Evolutionary conservation across 2,113 vertebrate genomes (phyloP), one percentile per base, ranked within the genome.

Genomic region (Agapornis roseicollis): DNA sequence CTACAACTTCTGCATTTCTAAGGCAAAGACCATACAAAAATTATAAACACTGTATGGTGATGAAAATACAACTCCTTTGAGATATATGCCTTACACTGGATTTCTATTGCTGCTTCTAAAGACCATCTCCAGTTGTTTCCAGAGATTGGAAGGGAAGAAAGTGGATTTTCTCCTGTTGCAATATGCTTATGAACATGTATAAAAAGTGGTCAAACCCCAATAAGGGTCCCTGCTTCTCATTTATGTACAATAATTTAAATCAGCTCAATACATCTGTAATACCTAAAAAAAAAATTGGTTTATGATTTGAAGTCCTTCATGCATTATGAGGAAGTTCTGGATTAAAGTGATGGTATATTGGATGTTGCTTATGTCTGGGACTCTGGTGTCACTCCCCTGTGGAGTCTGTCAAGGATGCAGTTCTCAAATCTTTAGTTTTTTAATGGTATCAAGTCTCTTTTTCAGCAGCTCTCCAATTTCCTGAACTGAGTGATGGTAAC

Each of bases 241-340:
- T 98, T 99, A 98, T 99, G 97, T 99, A 99, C 99, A 99, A 99
- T 99, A 98, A 99, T 98, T 98, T 99, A 99, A 94, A 97, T 98
- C 97, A 89, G 90, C 94, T 98, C 97, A 96, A 97, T 97, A 98
- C 85, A 98, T 96, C 96, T 95, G 98, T 97, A 98, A 98, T 97
- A 98, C 91, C 97, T 98, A 98, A 97, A 97, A 98, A 97, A 98
- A 98, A 97, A 98, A 97, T 41, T 88, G 97, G 92, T 97, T 98
- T 96, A 97, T 97, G 96, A 98, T 98, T 92, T 98, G 95, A 97
- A 98, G 98, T 98, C 98, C 98, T 98, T 98, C 98, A 98, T 98
- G 98, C 98, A 98, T 95, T 97, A 97, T 91, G 97, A 98, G 98
- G 98, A 98, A 98, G 98, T 98, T 98, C 98, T 98, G 97, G 98